Base-by-base conservation (phyloP, 2,797 vertebrate genomes). In the Sparus aurata region DNA sequence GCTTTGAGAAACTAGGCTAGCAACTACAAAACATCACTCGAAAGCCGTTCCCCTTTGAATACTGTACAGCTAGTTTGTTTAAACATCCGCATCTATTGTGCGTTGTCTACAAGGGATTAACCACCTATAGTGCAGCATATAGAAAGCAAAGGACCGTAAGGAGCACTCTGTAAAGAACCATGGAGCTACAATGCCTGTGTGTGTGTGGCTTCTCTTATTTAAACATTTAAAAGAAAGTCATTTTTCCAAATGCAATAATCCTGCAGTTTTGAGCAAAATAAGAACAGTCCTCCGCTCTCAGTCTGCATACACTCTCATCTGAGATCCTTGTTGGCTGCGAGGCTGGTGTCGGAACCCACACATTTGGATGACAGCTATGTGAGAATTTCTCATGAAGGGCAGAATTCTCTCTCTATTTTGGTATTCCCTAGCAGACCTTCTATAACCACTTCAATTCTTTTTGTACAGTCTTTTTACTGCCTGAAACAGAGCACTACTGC, bases 1-100 rank as follows among this genome's bases (percentile, higher is more conserved):
- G 81, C 81, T 87, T 81, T 78, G 66, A 86, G 74, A 84, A 86
- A 88, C 53, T 79, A 85, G 83, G 82, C 77, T 71, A 73, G 75
- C n/a, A 62, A 77, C 63, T 25, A 61, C 70, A 76, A 73, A 86
- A 82, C 64, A 83, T 63, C 62, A 54, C 58, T 78, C 10, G 50
- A 75, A 86, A 79, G 64, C 49, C 8, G 2, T 7, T 62, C 81
- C 41, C 71, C 10, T 16, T 68, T 76, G 83, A 86, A 77, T 18
- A 50, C 18, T 73, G 60, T 18, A 50, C 18, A 74, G 60, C 30
- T 52, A 71, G 49, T 60, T 60, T 69, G 62, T 73, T 58, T 69
- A 25, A 77, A 63, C 62, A 80, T 60, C 45, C 46, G 69, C 38
- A 66, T 66, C 38, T 49, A 71, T 25, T 46, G 46, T 75, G 46